Evolutionary conservation across 35 echinoderm and acorn worm species (phyloP), one percentile per base, ranked within the genome.

Genomic region (Holothuria glaberrima): DNA sequence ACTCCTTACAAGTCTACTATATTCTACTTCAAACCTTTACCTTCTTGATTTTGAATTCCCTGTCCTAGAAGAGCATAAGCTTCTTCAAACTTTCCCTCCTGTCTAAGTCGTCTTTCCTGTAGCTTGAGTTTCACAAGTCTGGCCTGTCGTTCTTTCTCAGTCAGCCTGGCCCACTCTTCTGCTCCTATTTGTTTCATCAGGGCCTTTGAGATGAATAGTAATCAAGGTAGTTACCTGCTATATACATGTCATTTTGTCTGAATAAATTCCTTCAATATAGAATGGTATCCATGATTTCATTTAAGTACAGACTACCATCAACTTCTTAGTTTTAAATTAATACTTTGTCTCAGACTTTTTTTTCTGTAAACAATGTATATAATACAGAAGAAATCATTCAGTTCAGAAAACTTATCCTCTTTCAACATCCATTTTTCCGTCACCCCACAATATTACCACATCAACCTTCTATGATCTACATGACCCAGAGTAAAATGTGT

Each of bases 61-160:
- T 98, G 86, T 31, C 90, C 89, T 4, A 98, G 74, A 44, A 98
- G 88, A 31, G 91, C 88, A 46, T 71, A 56, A 13, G 93, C 96
- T 81, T 98, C 93, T 58, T 98, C 96, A 92, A 88, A 93, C 74
- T 95, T 98, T 6, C 94, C 94, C 26, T 98, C 88, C 48, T 90
- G 78, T 71, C 93, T 90, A 25, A 98, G 81, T 24, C 91, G 85
- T 50, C 88, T 90, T 80, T 98, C 93, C 50, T 98, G 93, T 77
- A 98, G 88, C 70, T 91, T 98, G 2, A 98, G 25, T 71, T 95
- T 98, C 88, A 94, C 89, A 35, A 98, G 61, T 52, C 87, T 86
- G 70, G 91, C 91, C 73, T 94, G 95, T 4, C 93, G 33, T 59
- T 98, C 96, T 73, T 92, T 92, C 91, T 98, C 96, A 57, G 91